Evolutionary conservation across 2,113 vertebrate genomes (phyloP).

Genomic region (Willisornis vidua): DNA sequence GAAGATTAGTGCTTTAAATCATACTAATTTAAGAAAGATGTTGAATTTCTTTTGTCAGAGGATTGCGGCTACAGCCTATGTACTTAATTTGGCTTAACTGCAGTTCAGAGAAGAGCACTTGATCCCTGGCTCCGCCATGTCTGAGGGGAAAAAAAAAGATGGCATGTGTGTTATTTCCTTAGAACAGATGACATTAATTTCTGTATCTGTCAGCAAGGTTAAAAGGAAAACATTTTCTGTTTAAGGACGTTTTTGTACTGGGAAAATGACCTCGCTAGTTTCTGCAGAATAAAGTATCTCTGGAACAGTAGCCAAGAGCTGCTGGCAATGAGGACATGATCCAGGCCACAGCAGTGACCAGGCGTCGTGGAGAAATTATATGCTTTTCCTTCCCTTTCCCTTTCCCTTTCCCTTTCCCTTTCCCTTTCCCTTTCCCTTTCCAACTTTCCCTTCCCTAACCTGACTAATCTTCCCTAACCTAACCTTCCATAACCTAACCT

Average conservation of each 20-base stretch:
- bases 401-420: not conserved
- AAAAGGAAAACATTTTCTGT: not conserved
- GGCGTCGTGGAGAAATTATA: not conserved
- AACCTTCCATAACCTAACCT: too few relatives aligned
- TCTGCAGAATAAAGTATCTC: not conserved
- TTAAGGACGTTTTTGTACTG: not conserved
- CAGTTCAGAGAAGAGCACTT: not conserved
- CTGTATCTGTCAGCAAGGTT: not conserved
- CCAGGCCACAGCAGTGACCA: not conserved
- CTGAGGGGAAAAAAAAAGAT: not conserved
- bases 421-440: too few relatives aligned
- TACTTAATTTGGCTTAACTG: not conserved
- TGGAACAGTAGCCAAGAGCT: not conserved
- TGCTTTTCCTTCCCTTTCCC: not conserved
- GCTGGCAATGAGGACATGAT: not conserved
- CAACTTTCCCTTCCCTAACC: too few relatives aligned
- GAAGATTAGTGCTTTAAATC: not conserved
- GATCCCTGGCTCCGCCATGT: not conserved
- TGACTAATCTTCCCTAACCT: too few relatives aligned
- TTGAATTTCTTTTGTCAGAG: not conserved
- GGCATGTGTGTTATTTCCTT: not conserved
- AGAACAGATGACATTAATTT: not conserved
- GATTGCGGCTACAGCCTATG: not conserved
- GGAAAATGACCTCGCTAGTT: not conserved
- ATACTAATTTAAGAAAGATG: not conserved